Base-by-base conservation (phyloP, 2,113 vertebrate species). In the Phrynocephalus versicolor region DNA sequence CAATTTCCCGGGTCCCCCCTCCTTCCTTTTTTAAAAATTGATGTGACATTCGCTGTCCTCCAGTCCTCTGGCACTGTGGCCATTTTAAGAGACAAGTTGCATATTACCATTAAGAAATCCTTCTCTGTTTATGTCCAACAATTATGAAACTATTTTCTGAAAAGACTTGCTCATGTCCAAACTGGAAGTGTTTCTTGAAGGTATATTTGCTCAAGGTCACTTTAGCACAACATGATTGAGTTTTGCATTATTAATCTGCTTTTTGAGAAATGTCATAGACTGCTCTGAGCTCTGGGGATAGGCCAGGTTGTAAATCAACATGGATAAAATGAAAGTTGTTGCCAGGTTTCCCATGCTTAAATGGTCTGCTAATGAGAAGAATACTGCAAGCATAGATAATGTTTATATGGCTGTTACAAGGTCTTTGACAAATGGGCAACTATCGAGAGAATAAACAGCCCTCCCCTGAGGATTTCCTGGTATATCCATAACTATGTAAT, bases 161-260 rank as follows among this genome's bases (percentile, higher is more conserved):
- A 83, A 57, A 74, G 57, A 74, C 10, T 41, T 27, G 23, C 57
- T 30, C 41, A 62, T 60, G 19, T 41, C 71, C 41, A 37, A 60
- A 72, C 35, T 35, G 58, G 23, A 82, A 39, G 23, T 60, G 37
- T 83, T 83, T 41, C 30, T 62, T 39, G 70, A 73, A 83, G 57
- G 37, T 45, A 62, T 74, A 74, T 73, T 73, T 73, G 72, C 41
- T 62, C 70, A 83, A 74, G 81, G 81, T 74, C 57, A 83, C 81
- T 73, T 73, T 21, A 73, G 70, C 57, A 73, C 37, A 45, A 45
- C 37, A 60, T 74, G 37, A 74, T 83, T 74, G 62, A 70, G 55
- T 33, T 82, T 83, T 83, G 57, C 35, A 83, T 83, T 84, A 76
- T 76, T 84, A 75, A 75, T 75, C 37, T 76, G 19, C 1, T 75